Percentiles rank a stretch among this genome's conserved stretches.
phyloP scores from a whole-genome alignment of 2,113 vertebrate species.

The Daboia siamensis region DNA sequence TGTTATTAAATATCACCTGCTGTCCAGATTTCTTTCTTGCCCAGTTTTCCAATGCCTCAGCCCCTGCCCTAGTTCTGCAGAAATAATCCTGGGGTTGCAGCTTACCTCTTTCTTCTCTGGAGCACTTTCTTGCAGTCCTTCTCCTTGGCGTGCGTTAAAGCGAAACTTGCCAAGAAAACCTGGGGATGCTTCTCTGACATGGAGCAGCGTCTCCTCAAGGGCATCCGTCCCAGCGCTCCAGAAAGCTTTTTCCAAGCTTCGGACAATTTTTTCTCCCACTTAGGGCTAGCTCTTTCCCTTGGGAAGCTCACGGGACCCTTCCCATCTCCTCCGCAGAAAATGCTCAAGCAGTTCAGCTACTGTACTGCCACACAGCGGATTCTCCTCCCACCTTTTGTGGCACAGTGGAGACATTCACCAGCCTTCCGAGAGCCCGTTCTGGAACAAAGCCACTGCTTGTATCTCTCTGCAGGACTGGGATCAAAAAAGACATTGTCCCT shows the following conservation, averaged over 20 bases:
- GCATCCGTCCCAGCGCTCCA: not conserved
- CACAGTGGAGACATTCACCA: constrained; percentile 62
- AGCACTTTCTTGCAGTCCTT: constrained; percentile 11
- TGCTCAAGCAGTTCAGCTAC: not conserved
- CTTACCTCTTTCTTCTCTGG: constrained; percentile 48
- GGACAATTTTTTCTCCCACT: not conserved
- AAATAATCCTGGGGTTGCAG: not conserved
- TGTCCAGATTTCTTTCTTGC: not conserved
- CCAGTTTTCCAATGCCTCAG: not conserved
- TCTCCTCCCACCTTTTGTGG: constrained; percentile 43
- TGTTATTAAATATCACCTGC: not conserved
- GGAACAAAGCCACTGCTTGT: constrained; percentile 53
- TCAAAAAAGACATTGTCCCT: constrained; percentile 59
- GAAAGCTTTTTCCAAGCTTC: not conserved
- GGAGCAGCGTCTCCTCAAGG: constrained; percentile 32
- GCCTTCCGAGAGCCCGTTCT: not conserved
- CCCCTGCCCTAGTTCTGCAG: not conserved
- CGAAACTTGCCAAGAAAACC: not conserved
- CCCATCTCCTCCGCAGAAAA: constrained; percentile 20
- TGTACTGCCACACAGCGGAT: constrained; percentile 29
- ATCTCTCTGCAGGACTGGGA: constrained; percentile 13
- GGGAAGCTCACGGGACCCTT: constrained; percentile 12
- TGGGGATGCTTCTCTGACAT: constrained; percentile 53
- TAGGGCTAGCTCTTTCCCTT: not conserved
- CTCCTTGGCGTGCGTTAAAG: constrained; percentile 2